Conservation (phyloP, 2,888 invertebrate genomes). For the Stenodera caucasica region DNA sequence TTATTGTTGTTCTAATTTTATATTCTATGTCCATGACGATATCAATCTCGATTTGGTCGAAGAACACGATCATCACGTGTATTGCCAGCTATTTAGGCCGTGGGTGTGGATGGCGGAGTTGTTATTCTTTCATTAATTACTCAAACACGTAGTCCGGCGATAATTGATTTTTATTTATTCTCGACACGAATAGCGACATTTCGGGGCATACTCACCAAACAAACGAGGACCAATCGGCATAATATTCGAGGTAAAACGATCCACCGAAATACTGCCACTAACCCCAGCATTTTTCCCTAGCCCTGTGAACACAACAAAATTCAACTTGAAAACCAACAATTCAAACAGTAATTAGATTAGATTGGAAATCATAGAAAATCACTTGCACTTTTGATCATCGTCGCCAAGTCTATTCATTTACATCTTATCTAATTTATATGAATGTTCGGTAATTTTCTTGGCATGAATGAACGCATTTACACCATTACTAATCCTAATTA, state of each 20-base stretch:
- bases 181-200: too few relatives aligned
- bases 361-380: too few relatives aligned
- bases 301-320: too few relatives aligned
- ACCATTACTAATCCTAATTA: too few relatives aligned
- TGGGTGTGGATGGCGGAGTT: not conserved
- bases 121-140: not conserved
- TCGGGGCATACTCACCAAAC: not conserved
- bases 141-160: not conserved
- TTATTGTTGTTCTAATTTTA: too few relatives aligned
- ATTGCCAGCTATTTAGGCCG: not conserved
- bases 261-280: not conserved
- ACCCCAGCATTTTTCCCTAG: not conserved
- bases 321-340: too few relatives aligned
- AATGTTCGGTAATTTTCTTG: too few relatives aligned
- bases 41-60: not conserved
- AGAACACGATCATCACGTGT: not conserved
- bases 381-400: too few relatives aligned
- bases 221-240: not conserved
- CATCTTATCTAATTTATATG: too few relatives aligned
- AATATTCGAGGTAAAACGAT: not conserved
- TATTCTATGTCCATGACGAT: not conserved
- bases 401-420: too few relatives aligned
- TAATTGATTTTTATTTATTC: slow-evolving; percentile 7
- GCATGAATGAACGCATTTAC: too few relatives aligned
- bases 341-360: too few relatives aligned